Percentiles rank a stretch among this genome's conserved stretches.
Conservation (phyloP, 2,888 invertebrate genomes). For the Neoitamus cyanurus region DNA sequence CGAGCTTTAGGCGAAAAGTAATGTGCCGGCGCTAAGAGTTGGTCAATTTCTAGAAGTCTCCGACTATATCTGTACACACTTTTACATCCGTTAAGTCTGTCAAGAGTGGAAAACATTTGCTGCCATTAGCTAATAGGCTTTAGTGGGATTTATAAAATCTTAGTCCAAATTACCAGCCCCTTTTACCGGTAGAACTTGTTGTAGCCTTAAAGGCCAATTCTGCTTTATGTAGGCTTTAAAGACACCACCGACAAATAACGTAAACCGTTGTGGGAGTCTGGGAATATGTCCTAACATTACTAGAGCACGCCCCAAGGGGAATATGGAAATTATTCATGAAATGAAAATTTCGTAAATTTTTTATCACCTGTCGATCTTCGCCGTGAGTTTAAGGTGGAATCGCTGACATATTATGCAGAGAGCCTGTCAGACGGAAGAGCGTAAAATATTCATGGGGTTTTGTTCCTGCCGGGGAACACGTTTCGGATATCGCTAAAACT, state of each 20-base stretch:
- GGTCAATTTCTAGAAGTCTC: not conserved
- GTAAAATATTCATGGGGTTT: constrained; percentile 34
- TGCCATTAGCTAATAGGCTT: constrained; percentile 36
- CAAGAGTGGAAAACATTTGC: constrained; percentile 16
- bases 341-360: constrained; percentile 44
- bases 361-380: constrained; percentile 33
- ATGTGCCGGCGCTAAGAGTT: not conserved
- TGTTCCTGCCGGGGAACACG: not conserved
- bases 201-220: not conserved
- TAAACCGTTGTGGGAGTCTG: not conserved
- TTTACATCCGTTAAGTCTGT: not conserved
- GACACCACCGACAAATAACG: not conserved
- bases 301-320: not conserved
- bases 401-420: constrained; percentile 38
- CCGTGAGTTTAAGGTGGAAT: constrained; percentile 3
- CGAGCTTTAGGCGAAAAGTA: not conserved
- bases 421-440: constrained; percentile 13
- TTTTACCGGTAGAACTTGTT: not conserved
- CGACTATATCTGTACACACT: not conserved
- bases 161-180: constrained; percentile 8
- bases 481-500: constrained; percentile 9
- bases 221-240: not conserved
- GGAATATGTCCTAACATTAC: not conserved
- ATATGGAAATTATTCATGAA: constrained; percentile 38
- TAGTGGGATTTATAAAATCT: constrained; percentile 20